Base-by-base conservation (phyloP, 2,797 vertebrate genomes). In the Pogoniulus pusillus region DNA sequence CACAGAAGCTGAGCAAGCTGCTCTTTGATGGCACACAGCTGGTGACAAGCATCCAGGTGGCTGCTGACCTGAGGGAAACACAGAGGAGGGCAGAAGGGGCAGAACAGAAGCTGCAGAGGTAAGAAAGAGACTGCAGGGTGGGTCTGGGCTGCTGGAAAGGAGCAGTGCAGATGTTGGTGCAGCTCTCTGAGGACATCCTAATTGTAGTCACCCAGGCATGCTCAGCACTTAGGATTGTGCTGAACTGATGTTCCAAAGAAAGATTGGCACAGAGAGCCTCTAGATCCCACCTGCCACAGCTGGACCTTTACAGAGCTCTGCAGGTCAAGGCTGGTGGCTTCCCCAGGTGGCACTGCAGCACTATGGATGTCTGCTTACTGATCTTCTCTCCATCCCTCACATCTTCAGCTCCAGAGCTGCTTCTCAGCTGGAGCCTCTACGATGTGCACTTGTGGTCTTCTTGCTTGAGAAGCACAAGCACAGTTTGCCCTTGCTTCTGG, bases 31-130 rank as follows among this genome's bases (percentile, higher is more conserved):
- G 98, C 68, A 96, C 86, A 0, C 96, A 97, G 66, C 65, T 98
- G 79, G 97, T 98, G 91, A 98, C 97, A 49, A 97, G 98, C 86
- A 97, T 98, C 85, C 97, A 97, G 94, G 96, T 98, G 70, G 98
- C 97, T n/a, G 96, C 96, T 8, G 98, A 99, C 43, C 92, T 96
- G 22, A 97, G 97, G 91, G 98, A 98, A 72, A 95, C 91, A 1
- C 94, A 95, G 73, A 95, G 97, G 90, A 97, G 98, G 82, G 94
- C 90, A 3, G 96, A 97, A 41, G 90, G 97, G 55, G 97, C 98
- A 30, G 97, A 98, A 57, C 85, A 97, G 32, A 96, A 93, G 79
- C 97, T 93, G 65, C 93, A 95, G 63, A 98, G 98, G 98, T 99
- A n/a, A 90, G 95, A 32, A n/a, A 90, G 95, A 32, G 23, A 1